A percentile compares a stretch with the other conserved stretches of the same genome.
Evolutionary conservation across 2,888 invertebrate species (phyloP).

Genomic region (Lomographa bimaculata): DNA sequence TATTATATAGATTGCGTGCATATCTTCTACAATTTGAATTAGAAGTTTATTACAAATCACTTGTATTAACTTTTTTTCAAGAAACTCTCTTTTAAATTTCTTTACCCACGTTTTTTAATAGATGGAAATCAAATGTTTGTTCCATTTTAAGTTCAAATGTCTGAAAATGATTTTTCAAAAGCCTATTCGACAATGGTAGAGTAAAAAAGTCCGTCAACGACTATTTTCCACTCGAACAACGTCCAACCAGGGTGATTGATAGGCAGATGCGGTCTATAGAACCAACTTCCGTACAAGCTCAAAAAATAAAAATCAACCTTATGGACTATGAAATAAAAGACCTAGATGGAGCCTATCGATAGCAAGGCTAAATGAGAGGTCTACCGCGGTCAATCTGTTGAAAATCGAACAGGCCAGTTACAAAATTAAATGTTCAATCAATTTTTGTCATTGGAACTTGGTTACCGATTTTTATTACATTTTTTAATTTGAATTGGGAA

Average conservation of each 20-base stretch:
- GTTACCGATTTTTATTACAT: conserved; percentile 22
- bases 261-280: conserved; percentile 12
- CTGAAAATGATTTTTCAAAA: conserved; percentile 20
- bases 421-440: conserved; percentile 31
- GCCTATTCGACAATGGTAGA: conserved; percentile 1
- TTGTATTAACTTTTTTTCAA: too few relatives aligned
- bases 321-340: neutral
- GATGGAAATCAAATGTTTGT: too few relatives aligned
- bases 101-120: too few relatives aligned
- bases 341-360: conserved; percentile 1
- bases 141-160: too few relatives aligned
- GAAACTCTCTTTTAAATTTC: too few relatives aligned
- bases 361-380: neutral
- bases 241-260: conserved; percentile 29
- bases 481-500: conserved; percentile 33
- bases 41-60: too few relatives aligned
- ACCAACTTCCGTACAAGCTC: neutral
- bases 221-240: conserved; percentile 26
- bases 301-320: conserved; percentile 17
- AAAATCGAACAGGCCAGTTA: conserved; percentile 31
- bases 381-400: conserved; percentile 29
- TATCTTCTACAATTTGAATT: too few relatives aligned
- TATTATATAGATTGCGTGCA: too few relatives aligned
- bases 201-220: conserved; percentile 15
- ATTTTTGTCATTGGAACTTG: conserved; percentile 35